Evolutionary conservation across 2,113 vertebrate species (phyloP), one percentile per base, ranked within the genome.

Genomic region (Empidonax traillii): DNA sequence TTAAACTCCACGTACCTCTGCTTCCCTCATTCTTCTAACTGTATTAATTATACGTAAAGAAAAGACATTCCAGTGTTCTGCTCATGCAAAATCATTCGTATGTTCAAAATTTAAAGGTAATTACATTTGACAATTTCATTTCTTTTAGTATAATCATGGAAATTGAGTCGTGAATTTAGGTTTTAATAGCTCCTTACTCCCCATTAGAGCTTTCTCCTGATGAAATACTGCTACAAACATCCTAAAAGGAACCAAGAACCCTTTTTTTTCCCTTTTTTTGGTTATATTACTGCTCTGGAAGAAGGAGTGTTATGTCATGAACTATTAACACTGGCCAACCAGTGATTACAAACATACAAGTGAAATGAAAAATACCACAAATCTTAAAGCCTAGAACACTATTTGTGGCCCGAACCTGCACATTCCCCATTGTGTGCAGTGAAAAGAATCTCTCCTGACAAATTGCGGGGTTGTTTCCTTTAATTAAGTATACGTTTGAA

Each of bases 401-500:
- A 37, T 30, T 76, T 87, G 58, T 59, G 10, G 24, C 28, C 58
- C 56, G 47, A 87, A 28, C 20, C 49, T 83, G 63, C 16, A 51
- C 30, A 41, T 49, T 47, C 25, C n/a, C 49, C 1, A 0, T 13
- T 67, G 9, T 12, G 23, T 31, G 44, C 86, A 96, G 52, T 7
- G 7, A 80, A 83, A 85, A 88, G 11, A 53, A 76, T 58, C 78
- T 65, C 37, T 23, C 62, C n/a, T 66, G 78, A 93, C 41, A 87
- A 94, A 91, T 24, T 66, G 41, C 66, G 82, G 27, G 30, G 19
- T 31, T 89, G 53, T 31, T 95, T 79, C 71, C 85, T 86, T 83
- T 80, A 80, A 87, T 92, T 91, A 90, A 82, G 81, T 67, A 22
- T 10, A 77, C 25, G 61, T 87, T 80, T 63, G 21, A 89, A 75